A percentile compares a stretch with the other conserved stretches of the same genome.
Evolutionary conservation across 2,888 invertebrate species (phyloP).

Genomic region (Nomada fabriciana): DNA sequence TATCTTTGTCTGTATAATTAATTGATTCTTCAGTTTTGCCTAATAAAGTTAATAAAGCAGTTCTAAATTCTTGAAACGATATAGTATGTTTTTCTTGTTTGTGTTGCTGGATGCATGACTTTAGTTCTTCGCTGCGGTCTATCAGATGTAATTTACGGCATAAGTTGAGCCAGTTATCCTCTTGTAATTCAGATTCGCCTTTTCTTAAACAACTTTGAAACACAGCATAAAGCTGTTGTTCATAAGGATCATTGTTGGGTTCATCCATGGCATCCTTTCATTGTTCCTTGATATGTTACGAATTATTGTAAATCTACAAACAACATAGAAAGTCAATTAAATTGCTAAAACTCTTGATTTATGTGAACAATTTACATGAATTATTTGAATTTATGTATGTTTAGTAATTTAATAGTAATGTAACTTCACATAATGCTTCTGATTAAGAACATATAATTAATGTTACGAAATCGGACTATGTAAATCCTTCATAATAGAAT

Average conservation of each 20-base stretch:
- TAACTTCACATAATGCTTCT: neutral
- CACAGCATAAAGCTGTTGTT: conserved; percentile 92
- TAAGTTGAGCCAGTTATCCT: conserved; percentile 88
- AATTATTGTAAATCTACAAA: conserved; percentile 33
- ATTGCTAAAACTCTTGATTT: neutral
- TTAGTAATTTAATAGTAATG: neutral
- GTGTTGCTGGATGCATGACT: conserved; percentile 66
- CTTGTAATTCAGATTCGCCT: conserved; percentile 89
- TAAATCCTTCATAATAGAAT: conserved; percentile 4
- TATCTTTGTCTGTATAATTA: conserved; percentile 37
- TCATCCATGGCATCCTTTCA: conserved; percentile 81
- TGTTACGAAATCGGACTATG: neutral
- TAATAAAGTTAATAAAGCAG: conserved; percentile 90
- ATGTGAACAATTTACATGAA: no score
- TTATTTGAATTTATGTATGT: no score
- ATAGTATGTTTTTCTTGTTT: conserved; percentile 85
- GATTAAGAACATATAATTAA: neutral
- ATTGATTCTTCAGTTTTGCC: conserved; percentile 84
- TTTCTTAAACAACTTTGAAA: conserved; percentile 92
- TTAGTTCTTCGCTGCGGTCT: conserved; percentile 86
- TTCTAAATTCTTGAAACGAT: conserved; percentile 91
- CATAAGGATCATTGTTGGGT: conserved; percentile 88
- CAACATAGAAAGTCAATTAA: neutral
- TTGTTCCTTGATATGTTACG: conserved; percentile 37
- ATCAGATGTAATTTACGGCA: conserved; percentile 92